These are phyloP conservation scores for Synanthedon formicaeformis DNA, from an alignment of 2,888 invertebrate species.

Conservation along the genomic window DNA sequence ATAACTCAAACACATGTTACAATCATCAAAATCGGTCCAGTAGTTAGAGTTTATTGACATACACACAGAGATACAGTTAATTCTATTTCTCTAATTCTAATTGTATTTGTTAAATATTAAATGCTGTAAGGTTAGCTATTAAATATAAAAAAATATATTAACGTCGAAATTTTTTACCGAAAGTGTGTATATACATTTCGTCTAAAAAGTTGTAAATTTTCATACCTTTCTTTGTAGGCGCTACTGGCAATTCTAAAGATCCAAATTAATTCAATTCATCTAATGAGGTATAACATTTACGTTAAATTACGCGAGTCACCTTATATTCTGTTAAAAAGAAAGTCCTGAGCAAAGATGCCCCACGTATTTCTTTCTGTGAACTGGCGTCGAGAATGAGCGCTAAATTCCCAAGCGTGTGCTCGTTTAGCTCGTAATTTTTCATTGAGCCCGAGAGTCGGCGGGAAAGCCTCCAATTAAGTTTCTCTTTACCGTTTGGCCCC, in stretches of 20 bases:
- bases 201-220: neutral
- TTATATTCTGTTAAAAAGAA: conserved; percentile 48
- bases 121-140: too few relatives aligned
- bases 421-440: conserved; percentile 70
- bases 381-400: conserved; percentile 44
- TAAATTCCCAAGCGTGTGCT: conserved; percentile 63
- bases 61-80: too few relatives aligned
- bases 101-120: too few relatives aligned
- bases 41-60: too few relatives aligned
- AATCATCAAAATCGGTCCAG: too few relatives aligned
- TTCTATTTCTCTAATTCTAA: too few relatives aligned
- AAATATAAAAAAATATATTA: too few relatives aligned
- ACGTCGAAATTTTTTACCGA: too few relatives aligned
- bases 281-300: conserved; percentile 41
- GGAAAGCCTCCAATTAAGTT: conserved; percentile 69
- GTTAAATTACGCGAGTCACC: conserved; percentile 50
- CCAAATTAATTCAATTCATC: conserved; percentile 34
- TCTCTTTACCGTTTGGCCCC: conserved; percentile 62
- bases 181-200: too few relatives aligned
- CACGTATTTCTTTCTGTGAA: conserved; percentile 45
- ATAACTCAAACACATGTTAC: too few relatives aligned
- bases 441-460: conserved; percentile 64
- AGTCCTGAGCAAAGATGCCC: conserved; percentile 36
- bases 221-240: neutral
- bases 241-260: conserved; percentile 13